Base-by-base conservation (phyloP, 1,140 invertebrate species). In the Harlomillsia oculata region DNA sequence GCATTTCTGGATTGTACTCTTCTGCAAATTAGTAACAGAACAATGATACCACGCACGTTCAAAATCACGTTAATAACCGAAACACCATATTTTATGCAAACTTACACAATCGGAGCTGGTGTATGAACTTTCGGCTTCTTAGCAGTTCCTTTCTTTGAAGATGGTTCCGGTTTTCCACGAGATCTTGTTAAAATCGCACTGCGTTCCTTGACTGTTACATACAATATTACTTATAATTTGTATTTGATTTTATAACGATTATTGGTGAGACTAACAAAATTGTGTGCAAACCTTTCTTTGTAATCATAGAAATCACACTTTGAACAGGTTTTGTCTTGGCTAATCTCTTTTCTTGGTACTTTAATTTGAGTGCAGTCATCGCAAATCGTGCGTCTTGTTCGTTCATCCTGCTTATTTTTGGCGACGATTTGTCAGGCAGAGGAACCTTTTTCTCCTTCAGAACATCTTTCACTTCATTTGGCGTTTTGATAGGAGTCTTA, bases 261-360 rank as follows among this genome's bases (percentile, higher is more conserved):
- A 37, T 20, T 20, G 2, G n/a, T 53, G 11, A 30, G 14, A 18
- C 13, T 5, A 16, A 46, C 16, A 45, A 46, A 51, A 39, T 49
- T 37, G n/a, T n/a, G n/a, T n/a, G 28, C 21, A 23, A 26, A 69
- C 67, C 69, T 66, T 68, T 69, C 45, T 67, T 65, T 2, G 66
- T 55, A 11, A 67, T 37, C 44, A 63, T 69, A n/a, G 60, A 62
- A 28, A 69, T 53, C 26, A 50, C 52, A 41, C 43, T 50, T 43
- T 52, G 28, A 8, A 43, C 36, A 13, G 72, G 68, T 59, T 70
- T 69, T 43, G 72, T 72, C 48, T 80, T 81, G 1, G 77, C 77
- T 30, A 82, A 69, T 56, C 78, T 72, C 62, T 82, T 79, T 52
- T 80, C 77, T 62, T 81, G 79, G 63, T 82, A 81, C 66, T 83